Evolutionary conservation across 2,797 vertebrate species (phyloP).

Genomic region (Cebuella pygmaea): DNA sequence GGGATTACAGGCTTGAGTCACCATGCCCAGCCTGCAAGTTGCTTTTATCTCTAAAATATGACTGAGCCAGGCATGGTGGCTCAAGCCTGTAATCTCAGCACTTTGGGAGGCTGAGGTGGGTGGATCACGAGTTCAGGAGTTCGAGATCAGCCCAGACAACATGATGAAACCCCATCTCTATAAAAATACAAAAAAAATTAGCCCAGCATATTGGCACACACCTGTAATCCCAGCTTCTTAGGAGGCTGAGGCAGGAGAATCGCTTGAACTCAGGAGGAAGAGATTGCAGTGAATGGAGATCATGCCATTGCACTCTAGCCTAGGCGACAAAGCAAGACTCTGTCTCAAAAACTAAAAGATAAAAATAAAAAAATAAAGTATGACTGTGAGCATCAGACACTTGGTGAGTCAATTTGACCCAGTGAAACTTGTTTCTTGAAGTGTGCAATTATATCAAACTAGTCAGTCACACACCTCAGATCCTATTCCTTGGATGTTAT

Average conservation of each 20-base stretch:
- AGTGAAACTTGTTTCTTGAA: conserved; percentile 22
- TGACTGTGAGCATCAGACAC: not conserved
- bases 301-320: not conserved
- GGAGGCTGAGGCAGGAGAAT: not conserved
- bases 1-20: too few relatives aligned
- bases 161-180: not conserved
- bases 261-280: not conserved
- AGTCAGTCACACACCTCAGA: not conserved
- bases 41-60: not conserved
- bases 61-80: not conserved
- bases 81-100: not conserved
- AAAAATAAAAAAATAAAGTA: not conserved
- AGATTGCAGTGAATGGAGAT: not conserved
- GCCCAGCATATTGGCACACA: not conserved
- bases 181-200: not conserved
- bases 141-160: not conserved
- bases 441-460: conserved; percentile 13
- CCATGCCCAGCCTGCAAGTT: not conserved
- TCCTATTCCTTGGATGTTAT: not conserved
- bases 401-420: conserved; percentile 34
- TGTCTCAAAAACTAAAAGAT: not conserved
- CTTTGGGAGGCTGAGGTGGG: not conserved
- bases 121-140: not conserved
- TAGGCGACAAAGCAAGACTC: not conserved
- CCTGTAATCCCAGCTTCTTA: not conserved